Base-by-base conservation (phyloP, 2,113 vertebrate species). In the Collichthys lucidus region DNA sequence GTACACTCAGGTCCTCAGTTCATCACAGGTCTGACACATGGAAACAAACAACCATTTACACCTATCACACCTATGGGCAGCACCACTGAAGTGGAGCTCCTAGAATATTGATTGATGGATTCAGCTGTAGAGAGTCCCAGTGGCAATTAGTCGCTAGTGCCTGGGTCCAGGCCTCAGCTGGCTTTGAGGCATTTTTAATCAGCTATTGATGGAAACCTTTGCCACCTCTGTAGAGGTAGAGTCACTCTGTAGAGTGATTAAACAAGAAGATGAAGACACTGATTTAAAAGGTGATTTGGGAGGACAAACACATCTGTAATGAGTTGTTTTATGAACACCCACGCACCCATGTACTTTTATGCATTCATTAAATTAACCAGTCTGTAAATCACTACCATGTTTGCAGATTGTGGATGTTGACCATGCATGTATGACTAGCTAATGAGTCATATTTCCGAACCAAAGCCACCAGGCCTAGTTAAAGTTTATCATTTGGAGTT, bases 171-270 rank as follows among this genome's bases (percentile, higher is more conserved):
- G 59, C 46, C 65, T 74, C 77, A 62, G 57, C 61, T 55, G 79
- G 67, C 74, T 74, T 62, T 24, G 40, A 69, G 62, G 29, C 72
- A 79, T 72, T 82, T 85, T 61, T 75, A 83, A 81, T 86, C 77
- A 73, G 62, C n/a, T 65, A 44, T 76, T 86, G 71, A 82, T 78
- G 47, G 17, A 74, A 69, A 70, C 40, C 14, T 53, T 11, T 68
- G 29, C 49, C 64, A 70, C 40, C 62, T 64, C 72, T 61, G 61
- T 74, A 14, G n/a, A 24, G n/a, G n/a, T n/a, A n/a, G n/a, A n/a
- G n/a, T n/a, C n/a, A n/a, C n/a, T n/a, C n/a, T n/a, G n/a, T n/a
- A n/a, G 20, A 35, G 3, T 73, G 19, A 73, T 79, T 63, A 86
- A 78, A 66, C 70, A 63, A n/a, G 50, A 11, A 74, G 26, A 11